phyloP scores from a whole-genome alignment of 2,113 vertebrate genomes.

The Ageneiosus marmoratus region DNA sequence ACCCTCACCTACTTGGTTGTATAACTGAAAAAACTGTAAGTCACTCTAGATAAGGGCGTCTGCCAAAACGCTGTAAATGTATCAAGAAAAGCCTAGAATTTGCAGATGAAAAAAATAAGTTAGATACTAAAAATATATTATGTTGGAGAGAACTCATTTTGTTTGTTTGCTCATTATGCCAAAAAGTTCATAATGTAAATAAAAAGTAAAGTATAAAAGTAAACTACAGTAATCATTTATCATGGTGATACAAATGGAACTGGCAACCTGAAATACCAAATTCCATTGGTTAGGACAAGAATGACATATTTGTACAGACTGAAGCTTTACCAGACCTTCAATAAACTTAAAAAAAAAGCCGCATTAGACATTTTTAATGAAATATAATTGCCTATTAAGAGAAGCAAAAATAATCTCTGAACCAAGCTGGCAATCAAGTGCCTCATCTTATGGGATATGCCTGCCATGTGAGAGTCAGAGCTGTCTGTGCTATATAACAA shows the following conservation, averaged over 20 bases:
- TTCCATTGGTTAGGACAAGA: neutral
- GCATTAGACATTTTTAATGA: no score
- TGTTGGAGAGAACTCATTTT: neutral
- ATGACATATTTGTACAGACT: neutral
- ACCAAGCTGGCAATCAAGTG: neutral
- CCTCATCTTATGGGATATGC: neutral
- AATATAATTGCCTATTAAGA: neutral
- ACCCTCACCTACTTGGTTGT: no score
- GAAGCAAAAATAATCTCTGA: neutral
- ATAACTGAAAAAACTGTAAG: no score
- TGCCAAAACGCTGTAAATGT: no score
- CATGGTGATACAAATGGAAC: neutral
- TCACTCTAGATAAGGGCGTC: no score
- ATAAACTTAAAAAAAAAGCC: neutral
- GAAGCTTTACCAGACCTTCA: neutral
- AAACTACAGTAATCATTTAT: neutral
- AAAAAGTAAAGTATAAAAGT: no score
- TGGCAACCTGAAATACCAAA: neutral
- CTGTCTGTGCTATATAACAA: neutral
- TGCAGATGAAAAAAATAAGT: neutral
- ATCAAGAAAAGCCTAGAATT: neutral
- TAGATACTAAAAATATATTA: neutral
- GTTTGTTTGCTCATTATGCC: neutral
- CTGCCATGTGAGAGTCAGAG: neutral
- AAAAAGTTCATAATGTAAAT: no score